Base-by-base conservation (phyloP, 2,888 invertebrate genomes). In the Mesorhabditis belari region DNA sequence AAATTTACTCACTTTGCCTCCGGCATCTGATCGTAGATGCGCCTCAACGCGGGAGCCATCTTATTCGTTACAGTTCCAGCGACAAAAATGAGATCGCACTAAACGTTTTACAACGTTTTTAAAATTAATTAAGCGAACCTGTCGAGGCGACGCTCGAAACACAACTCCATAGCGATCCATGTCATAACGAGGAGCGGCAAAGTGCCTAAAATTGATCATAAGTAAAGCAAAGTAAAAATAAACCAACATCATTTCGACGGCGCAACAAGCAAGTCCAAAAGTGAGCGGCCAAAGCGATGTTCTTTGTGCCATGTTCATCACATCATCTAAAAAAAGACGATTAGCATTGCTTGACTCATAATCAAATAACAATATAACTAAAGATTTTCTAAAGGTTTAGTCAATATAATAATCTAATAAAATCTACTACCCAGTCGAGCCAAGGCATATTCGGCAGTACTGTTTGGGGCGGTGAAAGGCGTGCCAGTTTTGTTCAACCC, bases 131-230 rank as follows among this genome's bases (percentile, higher is more conserved):
- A 5, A 29, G 24, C 60, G 25, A 49, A 75, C 79, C 72, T 79
- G 79, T 59, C 79, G 67, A 4, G 79, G 79, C 6, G 79, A 77
- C 24, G 79, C 79, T 56, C 98, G 87, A 82, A 98, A 98, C 3
- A 98, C 95, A 23, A 98, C 93, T 81, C 98, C 98, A 85, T 88
- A 86, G 82, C 94, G 88, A 87, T 98, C 96, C 95, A 99, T 96
- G 82, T 98, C 98, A 81, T 98, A 98, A 74, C 98, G 86, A 3
- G 98, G 95, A 29, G 95, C 96, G 70, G 98, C 96, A 60, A 96
- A 92, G 85, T 98, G 96, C 75, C 76, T 75, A 73, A 74, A 73
- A 85, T 96, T 96, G 3, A 98, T 95, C 70, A 96, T 96, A 85
- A 96, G 98, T 80, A 96, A 98, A 2, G 96, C 98, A 76, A 98